Conservation (phyloP, 2,113 vertebrate genomes). For the Microcebus murinus region DNA sequence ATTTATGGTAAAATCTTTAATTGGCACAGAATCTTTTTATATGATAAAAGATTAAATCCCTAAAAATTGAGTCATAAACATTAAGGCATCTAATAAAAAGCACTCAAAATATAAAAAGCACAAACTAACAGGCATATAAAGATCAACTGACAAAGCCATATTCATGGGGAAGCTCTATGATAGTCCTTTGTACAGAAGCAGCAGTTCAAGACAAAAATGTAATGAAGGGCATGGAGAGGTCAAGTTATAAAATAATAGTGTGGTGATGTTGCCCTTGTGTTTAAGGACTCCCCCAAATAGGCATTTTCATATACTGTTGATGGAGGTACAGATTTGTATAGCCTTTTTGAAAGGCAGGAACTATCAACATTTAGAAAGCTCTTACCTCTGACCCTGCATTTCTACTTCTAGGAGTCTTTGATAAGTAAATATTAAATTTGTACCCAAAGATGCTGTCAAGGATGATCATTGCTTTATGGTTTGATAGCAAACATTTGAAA, state of each 20-base stretch:
- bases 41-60: not conserved
- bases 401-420: not conserved
- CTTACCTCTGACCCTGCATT: not conserved
- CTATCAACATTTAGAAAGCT: not conserved
- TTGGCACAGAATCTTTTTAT: not conserved
- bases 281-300: not conserved
- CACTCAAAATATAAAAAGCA: not conserved
- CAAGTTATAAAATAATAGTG: not conserved
- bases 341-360: not conserved
- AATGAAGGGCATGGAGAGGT: not conserved
- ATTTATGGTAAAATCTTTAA: not conserved
- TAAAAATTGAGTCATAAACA: not conserved
- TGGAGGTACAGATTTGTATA: not conserved
- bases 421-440: not conserved
- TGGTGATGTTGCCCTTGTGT: not conserved
- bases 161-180: not conserved
- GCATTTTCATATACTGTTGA: not conserved
- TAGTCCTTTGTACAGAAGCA: not conserved
- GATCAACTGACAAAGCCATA: not conserved
- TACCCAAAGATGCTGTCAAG: not conserved
- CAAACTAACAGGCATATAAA: not conserved
- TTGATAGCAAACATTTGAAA: not conserved
- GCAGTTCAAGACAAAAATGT: not conserved
- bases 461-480: not conserved
- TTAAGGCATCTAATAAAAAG: not conserved